A percentile compares a stretch with the other conserved stretches of the same genome.
Evolutionary conservation across 1,140 invertebrate species (phyloP).

Genomic region (Cyclina sinensis): DNA sequence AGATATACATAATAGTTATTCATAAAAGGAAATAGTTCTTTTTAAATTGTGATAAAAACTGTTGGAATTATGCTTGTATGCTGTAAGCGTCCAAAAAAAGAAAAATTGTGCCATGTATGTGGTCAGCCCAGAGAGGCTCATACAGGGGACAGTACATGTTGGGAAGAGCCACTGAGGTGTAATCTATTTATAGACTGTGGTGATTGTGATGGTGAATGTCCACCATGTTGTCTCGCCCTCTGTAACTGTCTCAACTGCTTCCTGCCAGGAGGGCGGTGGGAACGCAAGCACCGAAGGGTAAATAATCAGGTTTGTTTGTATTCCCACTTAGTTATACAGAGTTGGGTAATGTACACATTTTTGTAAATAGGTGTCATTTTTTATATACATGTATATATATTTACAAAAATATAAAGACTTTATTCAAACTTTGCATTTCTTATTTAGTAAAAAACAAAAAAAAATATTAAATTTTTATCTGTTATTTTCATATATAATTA

Average conservation of each 20-base stretch:
- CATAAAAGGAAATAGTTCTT: no score
- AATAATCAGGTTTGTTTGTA: conserved; percentile 32
- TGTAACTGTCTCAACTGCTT: conserved; percentile 42
- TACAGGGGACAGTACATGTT: background rate
- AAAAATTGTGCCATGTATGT: background rate
- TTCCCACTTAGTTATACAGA: no score
- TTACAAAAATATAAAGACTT: no score
- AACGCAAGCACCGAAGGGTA: conserved; percentile 35
- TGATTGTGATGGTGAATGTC: conserved; percentile 45
- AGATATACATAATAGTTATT: no score
- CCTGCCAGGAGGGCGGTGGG: background rate
- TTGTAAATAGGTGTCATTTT: no score
- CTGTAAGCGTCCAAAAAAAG: conserved; percentile 15
- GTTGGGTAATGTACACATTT: no score
- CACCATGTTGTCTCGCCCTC: conserved; percentile 30
- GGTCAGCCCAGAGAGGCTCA: background rate
- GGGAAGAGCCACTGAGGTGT: background rate
- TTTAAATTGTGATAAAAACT: no score
- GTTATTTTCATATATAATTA: no score
- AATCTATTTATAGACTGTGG: conserved; percentile 44
- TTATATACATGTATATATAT: no score
- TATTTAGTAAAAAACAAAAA: no score
- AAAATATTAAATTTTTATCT: no score
- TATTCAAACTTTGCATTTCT: no score
- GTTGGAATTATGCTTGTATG: conserved; percentile 19